phyloP scores from a whole-genome alignment of 2,888 invertebrate genomes.

The Tetrapedia diversipes region DNA sequence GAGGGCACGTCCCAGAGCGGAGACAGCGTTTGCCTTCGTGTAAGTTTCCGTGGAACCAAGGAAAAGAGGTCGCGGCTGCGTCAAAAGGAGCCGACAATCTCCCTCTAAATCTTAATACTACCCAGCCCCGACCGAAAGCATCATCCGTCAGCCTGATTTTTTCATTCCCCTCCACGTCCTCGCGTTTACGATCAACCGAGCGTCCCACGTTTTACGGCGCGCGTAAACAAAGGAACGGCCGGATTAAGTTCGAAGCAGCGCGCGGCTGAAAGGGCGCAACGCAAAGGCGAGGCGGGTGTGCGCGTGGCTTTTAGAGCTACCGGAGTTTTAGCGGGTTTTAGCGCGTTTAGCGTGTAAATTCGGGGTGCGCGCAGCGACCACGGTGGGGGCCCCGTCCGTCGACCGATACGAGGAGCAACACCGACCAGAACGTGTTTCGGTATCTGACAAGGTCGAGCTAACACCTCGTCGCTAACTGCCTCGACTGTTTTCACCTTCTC shows the following conservation, averaged over 20 bases:
- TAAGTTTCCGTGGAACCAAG: too few species aligned
- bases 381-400: neutral
- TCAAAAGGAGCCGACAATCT: conserved; percentile 35
- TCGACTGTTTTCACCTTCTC: conserved; percentile 70
- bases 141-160: conserved; percentile 21
- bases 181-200: conserved; percentile 40
- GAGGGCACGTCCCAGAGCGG: too few species aligned
- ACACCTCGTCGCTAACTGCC: conserved; percentile 75
- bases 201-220: conserved; percentile 34
- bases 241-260: conserved; percentile 25
- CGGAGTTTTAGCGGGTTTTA: conserved; percentile 61
- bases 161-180: conserved; percentile 17
- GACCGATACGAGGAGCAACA: conserved; percentile 31
- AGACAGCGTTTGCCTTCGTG: too few species aligned
- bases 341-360: conserved; percentile 66
- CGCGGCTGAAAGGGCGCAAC: neutral
- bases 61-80: neutral
- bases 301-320: conserved; percentile 61
- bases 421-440: conserved; percentile 17
- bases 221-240: conserved; percentile 43
- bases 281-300: neutral
- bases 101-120: conserved; percentile 49
- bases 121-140: conserved; percentile 8
- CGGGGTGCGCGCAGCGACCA: conserved; percentile 27
- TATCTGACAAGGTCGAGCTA: conserved; percentile 61